Evolutionary conservation across 2,888 invertebrate genomes (phyloP).

Genomic region (Ditula angustiorana): DNA sequence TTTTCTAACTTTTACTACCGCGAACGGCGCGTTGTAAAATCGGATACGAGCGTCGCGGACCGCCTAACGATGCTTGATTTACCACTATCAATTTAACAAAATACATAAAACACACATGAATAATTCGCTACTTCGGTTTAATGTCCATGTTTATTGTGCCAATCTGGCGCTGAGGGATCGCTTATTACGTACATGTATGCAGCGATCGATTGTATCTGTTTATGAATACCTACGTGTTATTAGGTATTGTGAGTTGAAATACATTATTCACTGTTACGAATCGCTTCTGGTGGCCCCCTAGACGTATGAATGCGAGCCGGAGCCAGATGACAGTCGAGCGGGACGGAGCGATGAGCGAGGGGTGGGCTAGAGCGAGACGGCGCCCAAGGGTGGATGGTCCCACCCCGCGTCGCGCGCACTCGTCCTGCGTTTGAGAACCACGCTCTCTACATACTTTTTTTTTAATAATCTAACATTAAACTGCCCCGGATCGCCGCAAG

Average conservation of each 20-base stretch:
- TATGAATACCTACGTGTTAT: constrained; percentile 57
- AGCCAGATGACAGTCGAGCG: constrained; percentile 74
- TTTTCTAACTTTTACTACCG: constrained; percentile 81
- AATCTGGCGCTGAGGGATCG: constrained; percentile 48
- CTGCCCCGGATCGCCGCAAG: constrained; percentile 16
- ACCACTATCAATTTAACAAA: constrained; percentile 77
- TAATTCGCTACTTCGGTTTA: constrained; percentile 60
- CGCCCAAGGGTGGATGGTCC: constrained; percentile 75
- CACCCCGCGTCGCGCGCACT: constrained; percentile 80
- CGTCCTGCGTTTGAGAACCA: constrained; percentile 73
- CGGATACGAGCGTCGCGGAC: constrained; percentile 73
- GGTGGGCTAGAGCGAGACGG: constrained; percentile 61
- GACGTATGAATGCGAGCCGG: constrained; percentile 67
- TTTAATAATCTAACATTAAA: constrained; percentile 33
- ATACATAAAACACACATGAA: constrained; percentile 74
- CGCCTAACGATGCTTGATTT: constrained; percentile 79
- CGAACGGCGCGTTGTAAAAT: constrained; percentile 73
- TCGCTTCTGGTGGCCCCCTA: constrained; percentile 78
- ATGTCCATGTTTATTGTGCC: constrained; percentile 64
- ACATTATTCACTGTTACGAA: constrained; percentile 82
- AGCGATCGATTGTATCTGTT: constrained; percentile 33
- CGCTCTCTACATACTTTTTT: constrained; percentile 59
- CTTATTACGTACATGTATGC: constrained; percentile 33
- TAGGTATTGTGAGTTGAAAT: constrained; percentile 72
- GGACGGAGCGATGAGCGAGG: constrained; percentile 51